These are phyloP conservation scores for Antennarius striatus DNA, from an alignment of 2,113 vertebrate genomes.

Conservation along the genomic window DNA sequence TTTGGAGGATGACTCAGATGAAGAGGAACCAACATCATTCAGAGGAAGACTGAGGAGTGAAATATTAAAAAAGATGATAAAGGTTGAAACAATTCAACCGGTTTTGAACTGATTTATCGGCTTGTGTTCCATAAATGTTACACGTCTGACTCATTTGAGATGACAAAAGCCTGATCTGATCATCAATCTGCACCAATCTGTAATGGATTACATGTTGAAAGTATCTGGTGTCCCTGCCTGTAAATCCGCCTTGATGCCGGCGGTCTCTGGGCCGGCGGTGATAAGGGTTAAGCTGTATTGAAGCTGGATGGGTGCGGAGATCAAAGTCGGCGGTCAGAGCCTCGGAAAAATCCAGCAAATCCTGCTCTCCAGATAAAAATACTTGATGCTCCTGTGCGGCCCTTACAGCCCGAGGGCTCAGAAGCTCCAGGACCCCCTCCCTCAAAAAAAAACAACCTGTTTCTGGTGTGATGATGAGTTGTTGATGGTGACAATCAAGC, in stretches of 20 bases:
- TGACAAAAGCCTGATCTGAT: conserved; percentile 18
- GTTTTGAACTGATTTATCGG: no score
- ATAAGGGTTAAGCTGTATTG: conserved; percentile 75
- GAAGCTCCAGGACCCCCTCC: conserved; percentile 1
- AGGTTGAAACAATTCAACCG: no score
- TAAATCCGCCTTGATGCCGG: conserved; percentile 38
- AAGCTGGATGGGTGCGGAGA: conserved; percentile 72
- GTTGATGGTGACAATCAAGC: conserved; percentile 1
- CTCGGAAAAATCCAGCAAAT: conserved; percentile 24
- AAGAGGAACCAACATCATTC: conserved; percentile 24
- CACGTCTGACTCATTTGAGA: neutral
- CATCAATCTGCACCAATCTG: conserved; percentile 50
- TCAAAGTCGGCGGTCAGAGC: conserved; percentile 60
- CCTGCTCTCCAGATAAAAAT: conserved; percentile 52
- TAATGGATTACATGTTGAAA: conserved; percentile 64
- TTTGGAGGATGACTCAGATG: neutral
- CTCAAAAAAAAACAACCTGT: conserved; percentile 8
- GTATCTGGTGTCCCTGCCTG: conserved; percentile 25
- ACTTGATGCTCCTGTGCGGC: conserved; percentile 13
- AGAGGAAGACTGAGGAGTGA: no score
- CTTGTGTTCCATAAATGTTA: neutral
- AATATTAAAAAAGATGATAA: no score
- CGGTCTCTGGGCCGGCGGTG: conserved; percentile 58
- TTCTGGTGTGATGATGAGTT: conserved; percentile 2
- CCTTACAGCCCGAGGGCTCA: neutral